Conservation (phyloP, 2,888 invertebrate genomes). For the Ochropacha duplaris region DNA sequence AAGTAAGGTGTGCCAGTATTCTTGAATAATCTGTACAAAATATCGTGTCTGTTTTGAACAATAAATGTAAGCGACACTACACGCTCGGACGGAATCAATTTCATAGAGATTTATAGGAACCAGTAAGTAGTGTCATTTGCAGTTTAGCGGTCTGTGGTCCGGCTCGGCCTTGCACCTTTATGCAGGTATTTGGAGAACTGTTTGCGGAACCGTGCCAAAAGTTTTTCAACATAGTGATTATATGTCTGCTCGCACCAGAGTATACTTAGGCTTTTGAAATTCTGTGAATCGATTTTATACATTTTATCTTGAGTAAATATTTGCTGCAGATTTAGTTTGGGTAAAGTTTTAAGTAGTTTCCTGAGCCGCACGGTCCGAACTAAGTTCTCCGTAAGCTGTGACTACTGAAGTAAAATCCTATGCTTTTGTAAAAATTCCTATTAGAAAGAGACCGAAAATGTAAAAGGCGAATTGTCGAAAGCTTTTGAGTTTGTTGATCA, state of each 20-base stretch:
- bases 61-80: too few species aligned
- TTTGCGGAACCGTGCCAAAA: neutral
- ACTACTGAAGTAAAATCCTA: neutral
- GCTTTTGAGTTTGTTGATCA: neutral
- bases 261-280: neutral
- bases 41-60: too few species aligned
- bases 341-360: neutral
- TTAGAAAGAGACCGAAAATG: too few species aligned
- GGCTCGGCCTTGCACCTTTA: too few species aligned
- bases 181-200: neutral
- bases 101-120: too few species aligned
- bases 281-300: neutral
- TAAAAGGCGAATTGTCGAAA: neutral
- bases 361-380: neutral
- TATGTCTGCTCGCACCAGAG: neutral
- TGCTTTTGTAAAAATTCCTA: neutral
- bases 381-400: too few species aligned
- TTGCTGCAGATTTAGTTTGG: neutral
- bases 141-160: too few species aligned
- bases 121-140: too few species aligned
- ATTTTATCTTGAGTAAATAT: neutral
- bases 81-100: too few species aligned
- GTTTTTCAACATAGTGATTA: neutral
- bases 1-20: too few species aligned
- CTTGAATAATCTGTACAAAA: too few species aligned